Evolutionary conservation across 2,113 vertebrate species (phyloP).

Genomic region (Elaphurus davidianus): DNA sequence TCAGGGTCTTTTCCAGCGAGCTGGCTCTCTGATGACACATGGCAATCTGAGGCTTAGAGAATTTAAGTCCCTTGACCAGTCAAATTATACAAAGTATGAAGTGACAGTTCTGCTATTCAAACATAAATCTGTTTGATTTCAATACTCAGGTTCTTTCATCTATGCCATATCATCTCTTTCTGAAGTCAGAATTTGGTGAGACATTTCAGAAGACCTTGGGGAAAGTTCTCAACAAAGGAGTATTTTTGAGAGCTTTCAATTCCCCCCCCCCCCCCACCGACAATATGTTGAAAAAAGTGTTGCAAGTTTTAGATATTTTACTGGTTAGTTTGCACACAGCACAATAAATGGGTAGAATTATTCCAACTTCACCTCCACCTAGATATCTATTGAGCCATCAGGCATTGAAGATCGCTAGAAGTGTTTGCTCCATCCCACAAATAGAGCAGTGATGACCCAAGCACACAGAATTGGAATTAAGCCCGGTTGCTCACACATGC

Average conservation of each 20-base stretch:
- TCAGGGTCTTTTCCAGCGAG: neutral
- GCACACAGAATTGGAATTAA: neutral
- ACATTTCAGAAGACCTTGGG: neutral
- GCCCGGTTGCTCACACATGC: neutral
- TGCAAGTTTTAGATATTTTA: neutral
- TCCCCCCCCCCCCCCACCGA: neutral
- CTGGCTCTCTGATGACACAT: neutral
- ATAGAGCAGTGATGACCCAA: neutral
- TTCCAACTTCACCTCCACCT: neutral
- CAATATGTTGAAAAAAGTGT: neutral
- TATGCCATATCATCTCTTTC: neutral
- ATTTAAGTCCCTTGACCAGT: neutral
- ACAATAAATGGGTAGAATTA: neutral
- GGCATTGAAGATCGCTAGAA: neutral
- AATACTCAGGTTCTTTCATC: neutral
- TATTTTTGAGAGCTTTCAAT: neutral
- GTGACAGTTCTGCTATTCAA: neutral
- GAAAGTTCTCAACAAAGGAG: neutral
- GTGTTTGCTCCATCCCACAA: neutral
- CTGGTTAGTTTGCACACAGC: neutral
- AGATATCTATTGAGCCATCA: neutral
- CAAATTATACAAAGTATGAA: neutral
- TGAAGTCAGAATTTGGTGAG: neutral
- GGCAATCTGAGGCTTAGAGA: neutral
- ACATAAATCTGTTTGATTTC: neutral